phyloP scores from a whole-genome alignment of 2,888 invertebrate genomes.

The Tetranychus piercei region DNA sequence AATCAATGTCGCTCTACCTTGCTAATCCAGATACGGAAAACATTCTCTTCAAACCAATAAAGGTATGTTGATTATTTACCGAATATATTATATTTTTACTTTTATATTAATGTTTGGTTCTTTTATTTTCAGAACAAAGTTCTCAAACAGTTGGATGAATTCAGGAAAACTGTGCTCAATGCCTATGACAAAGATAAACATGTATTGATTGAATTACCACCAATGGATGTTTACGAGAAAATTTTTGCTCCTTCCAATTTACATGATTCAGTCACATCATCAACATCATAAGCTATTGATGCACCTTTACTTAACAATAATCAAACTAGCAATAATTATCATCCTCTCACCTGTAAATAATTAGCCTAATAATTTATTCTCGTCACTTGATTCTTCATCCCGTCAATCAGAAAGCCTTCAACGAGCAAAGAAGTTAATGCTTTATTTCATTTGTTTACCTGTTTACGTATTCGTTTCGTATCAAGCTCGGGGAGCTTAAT shows the following conservation, averaged over 20 bases:
- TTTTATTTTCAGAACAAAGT: not conserved
- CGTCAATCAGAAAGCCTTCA: too few relatives aligned
- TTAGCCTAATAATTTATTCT: too few relatives aligned
- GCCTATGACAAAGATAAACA: not conserved
- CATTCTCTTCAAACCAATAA: constrained; percentile 80
- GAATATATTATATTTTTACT: not conserved
- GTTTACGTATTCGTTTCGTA: too few relatives aligned
- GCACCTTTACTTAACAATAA: too few relatives aligned
- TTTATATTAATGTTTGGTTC: not conserved
- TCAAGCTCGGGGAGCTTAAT: too few relatives aligned
- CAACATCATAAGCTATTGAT: not conserved
- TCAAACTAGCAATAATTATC: too few relatives aligned
- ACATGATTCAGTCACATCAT: not conserved
- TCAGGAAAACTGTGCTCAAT: not conserved
- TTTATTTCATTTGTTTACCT: too few relatives aligned
- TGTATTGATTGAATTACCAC: not conserved
- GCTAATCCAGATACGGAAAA: constrained; percentile 93
- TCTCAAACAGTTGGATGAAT: not conserved
- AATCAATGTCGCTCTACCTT: constrained; percentile 81
- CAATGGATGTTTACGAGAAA: not conserved
- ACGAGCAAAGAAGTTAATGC: too few relatives aligned
- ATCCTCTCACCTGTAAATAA: too few relatives aligned
- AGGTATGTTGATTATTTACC: constrained; percentile 30
- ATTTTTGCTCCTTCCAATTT: not conserved
- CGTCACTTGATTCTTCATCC: too few relatives aligned